Evolutionary conservation across 30 jellyfish, hydroid and myxozoan species (phyloP).

Genomic region (Aurelia coerulea): DNA sequence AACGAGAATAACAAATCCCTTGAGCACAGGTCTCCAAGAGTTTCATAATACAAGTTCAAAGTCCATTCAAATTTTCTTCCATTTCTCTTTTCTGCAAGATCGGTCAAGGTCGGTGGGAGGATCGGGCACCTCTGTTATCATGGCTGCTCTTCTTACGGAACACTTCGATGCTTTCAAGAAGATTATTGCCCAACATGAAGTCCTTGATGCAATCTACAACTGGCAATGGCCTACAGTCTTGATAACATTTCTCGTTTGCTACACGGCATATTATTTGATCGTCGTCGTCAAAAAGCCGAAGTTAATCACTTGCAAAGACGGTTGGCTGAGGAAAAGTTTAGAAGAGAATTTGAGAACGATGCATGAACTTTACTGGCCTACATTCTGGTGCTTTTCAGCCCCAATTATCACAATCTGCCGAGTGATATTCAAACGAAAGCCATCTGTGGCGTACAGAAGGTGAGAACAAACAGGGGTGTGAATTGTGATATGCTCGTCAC

Average conservation of each 20-base stretch:
- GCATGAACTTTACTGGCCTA: constrained; percentile 84
- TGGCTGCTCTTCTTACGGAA: neutral
- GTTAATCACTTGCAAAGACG: constrained; percentile 57
- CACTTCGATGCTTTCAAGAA: neutral
- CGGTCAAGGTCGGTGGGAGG: neutral
- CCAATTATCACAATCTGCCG: constrained; percentile 84
- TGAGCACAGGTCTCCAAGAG: too few species aligned
- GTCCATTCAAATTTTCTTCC: too few species aligned
- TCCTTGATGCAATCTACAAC: constrained; percentile 23
- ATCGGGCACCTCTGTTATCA: neutral
- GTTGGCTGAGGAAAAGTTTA: constrained; percentile 43
- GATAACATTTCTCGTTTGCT: constrained; percentile 47
- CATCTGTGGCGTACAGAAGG: constrained; percentile 80
- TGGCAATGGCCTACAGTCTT: constrained; percentile 59
- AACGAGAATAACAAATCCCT: too few species aligned
- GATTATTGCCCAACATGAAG: neutral
- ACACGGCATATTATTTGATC: constrained; percentile 58
- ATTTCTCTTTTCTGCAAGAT: too few species aligned
- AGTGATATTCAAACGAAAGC: constrained; percentile 73
- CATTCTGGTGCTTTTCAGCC: constrained; percentile 89
- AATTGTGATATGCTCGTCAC: too few species aligned
- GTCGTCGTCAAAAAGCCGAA: constrained; percentile 88
- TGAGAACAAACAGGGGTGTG: neutral
- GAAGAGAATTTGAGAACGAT: constrained; percentile 38
- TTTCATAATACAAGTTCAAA: too few species aligned